Conservation (phyloP, 2,113 vertebrate genomes). For the Hemiprocne comata region DNA sequence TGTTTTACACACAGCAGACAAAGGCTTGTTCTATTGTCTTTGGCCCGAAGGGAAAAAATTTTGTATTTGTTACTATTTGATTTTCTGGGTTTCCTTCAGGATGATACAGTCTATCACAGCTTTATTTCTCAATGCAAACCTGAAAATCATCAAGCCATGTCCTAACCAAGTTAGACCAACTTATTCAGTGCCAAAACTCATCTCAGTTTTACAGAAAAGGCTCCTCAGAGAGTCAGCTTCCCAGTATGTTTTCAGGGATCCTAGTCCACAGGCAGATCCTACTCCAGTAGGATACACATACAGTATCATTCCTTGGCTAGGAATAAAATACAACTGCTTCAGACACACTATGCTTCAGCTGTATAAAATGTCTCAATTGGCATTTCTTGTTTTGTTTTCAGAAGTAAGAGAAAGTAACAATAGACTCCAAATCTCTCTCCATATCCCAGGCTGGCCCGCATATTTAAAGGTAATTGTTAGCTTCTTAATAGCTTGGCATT, state of each 20-base stretch:
- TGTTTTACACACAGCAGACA: not conserved
- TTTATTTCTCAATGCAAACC: conserved; percentile 1
- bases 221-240: not conserved
- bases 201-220: not conserved
- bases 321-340: not conserved
- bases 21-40: not conserved
- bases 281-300: not conserved
- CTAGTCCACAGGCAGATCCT: not conserved
- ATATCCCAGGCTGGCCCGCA: not conserved
- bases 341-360: not conserved
- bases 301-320: not conserved
- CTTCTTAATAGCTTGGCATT: conserved; percentile 21
- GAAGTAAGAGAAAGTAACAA: conserved; percentile 16
- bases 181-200: conserved; percentile 19
- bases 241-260: not conserved
- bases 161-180: conserved; percentile 33
- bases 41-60: not conserved
- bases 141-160: not conserved
- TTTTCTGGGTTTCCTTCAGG: conserved; percentile 6
- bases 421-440: not conserved
- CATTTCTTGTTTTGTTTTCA: conserved; percentile 14
- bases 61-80: not conserved
- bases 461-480: conserved; percentile 28
- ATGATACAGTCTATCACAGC: not conserved
- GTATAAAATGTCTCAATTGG: not conserved